Conservation (phyloP, 2,797 vertebrate species). For the Xiphorhynchus erythropygius region DNA sequence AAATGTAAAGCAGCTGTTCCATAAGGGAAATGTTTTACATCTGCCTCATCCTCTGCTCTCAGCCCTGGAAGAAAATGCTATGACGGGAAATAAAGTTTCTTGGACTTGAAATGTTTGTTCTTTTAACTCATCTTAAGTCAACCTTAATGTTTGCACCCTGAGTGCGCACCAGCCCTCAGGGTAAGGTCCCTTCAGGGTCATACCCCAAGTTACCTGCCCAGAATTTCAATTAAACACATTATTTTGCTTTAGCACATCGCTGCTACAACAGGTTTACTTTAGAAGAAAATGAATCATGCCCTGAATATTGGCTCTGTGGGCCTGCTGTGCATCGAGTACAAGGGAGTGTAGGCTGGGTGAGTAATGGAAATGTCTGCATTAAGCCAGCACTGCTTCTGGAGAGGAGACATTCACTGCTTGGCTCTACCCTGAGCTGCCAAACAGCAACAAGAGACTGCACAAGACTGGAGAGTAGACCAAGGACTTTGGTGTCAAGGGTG, state of each 20-base stretch:
- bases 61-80: neutral
- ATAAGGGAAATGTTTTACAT: neutral
- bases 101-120: neutral
- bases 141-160: fast-evolving
- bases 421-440: neutral
- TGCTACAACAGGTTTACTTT: neutral
- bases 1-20: neutral
- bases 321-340: neutral
- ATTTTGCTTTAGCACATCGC: neutral
- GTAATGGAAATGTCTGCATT: neutral
- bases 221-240: neutral
- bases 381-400: neutral
- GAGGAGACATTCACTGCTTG: neutral
- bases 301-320: neutral
- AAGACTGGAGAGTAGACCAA: neutral
- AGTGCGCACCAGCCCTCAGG: neutral
- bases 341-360: neutral
- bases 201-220: neutral
- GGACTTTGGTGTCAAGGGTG: neutral
- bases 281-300: neutral
- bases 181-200: neutral
- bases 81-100: neutral
- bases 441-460: neutral
- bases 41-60: neutral
- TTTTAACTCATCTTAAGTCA: neutral